Base-by-base conservation (phyloP, 2,113 vertebrate genomes). In the Ivindomyrus marchei region DNA sequence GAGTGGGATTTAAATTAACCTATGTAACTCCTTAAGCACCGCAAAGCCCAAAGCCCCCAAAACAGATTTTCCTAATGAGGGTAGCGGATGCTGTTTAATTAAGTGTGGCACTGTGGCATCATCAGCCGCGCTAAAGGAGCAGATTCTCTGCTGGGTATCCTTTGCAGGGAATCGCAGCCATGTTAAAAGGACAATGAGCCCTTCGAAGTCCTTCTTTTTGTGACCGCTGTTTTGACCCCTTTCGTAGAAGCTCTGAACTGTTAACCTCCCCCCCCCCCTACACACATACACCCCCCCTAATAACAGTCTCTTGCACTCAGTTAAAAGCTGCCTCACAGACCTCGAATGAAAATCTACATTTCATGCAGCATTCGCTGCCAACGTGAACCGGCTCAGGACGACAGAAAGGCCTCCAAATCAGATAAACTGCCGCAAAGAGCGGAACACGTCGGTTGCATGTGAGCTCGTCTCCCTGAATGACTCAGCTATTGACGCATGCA, bases 1-100 rank as follows among this genome's bases (percentile, higher is more conserved):
- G 92, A 92, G 90, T 90, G 90, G 90, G 91, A 95, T 94, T 91
- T 91, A 92, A 94, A 94, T 96, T 95, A 95, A 95, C 94, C 95
- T 92, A 89, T 53, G 89, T 85, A 94, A 95, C 94, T 94, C 94
- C 93, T 19, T 36, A 53, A 53, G 27, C 58, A 89, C 83, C 91
- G 85, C 92, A 86, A 91, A 92, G 92, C 80, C 91, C 91, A 88
- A 90, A 88, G 74, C 53, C 91, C 92, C 87, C 88, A 91, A 91
- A 93, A 93, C 91, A 91, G 90, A 93, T 83, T 91, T 27, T 90
- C 89, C 91, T 94, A 95, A 95, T 95, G 94, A 95, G 93, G 91
- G 31, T 88, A 56, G 45, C 2, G 85, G 85, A 56, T 39, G 50
- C 50, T 53, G 31, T 87, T 47, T 53, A 53, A 53, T 53, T 52